Evolutionary conservation across 2,888 invertebrate genomes (phyloP).

Genomic region (Ganaspis brasiliensis): DNA sequence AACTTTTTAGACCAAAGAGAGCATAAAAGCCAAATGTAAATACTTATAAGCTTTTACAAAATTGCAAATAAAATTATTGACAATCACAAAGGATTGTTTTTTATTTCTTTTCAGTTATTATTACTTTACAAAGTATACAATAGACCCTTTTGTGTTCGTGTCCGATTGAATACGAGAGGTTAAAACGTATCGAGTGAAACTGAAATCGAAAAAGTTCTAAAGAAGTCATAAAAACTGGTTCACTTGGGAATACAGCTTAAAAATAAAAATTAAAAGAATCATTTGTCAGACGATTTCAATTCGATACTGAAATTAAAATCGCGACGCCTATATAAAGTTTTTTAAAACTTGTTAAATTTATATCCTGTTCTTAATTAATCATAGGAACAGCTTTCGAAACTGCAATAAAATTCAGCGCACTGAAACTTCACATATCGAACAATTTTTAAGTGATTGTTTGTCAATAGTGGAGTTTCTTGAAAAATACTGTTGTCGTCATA

Average conservation of each 20-base stretch:
- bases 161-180: slow-evolving; percentile 1
- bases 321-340: slow-evolving; percentile 3
- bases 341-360: background rate
- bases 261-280: background rate
- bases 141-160: background rate
- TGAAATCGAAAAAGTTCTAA: slow-evolving; percentile 2
- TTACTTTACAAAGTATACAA: background rate
- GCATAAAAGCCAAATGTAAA: no score
- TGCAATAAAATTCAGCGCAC: background rate
- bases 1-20: no score
- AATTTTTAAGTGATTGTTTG: slow-evolving; percentile 19
- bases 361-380: background rate
- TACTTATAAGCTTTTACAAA: background rate
- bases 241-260: background rate
- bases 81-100: background rate
- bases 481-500: slow-evolving; percentile 38
- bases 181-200: slow-evolving; percentile 1
- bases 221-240: background rate
- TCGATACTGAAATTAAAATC: slow-evolving; percentile 56
- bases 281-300: slow-evolving; percentile 13
- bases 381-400: background rate
- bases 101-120: background rate
- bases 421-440: background rate
- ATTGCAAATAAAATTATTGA: background rate
- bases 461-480: slow-evolving; percentile 16